Evolutionary conservation across 2,113 vertebrate species (phyloP), one percentile per base, ranked within the genome.

Genomic region (Corythoichthys intestinalis): DNA sequence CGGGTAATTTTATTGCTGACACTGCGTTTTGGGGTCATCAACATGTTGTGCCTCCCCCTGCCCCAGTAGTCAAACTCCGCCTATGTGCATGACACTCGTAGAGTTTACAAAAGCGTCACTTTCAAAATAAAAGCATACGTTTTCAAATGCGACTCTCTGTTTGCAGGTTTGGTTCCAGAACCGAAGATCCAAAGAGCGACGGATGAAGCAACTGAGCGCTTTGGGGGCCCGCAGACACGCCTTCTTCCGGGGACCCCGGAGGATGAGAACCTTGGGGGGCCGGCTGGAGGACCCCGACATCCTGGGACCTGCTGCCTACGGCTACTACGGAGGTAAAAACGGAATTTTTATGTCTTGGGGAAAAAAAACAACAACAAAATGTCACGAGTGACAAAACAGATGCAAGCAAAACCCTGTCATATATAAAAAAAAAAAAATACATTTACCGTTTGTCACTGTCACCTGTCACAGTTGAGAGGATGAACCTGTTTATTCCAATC

Each of bases 141-240:
- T 44, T 44, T 44, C 53, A 11, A 7, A 3, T 54, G 8, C 2
- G 8, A 1, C 9, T 34, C 2, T 34, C n/a, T 9, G 53, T 20
- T 13, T 12, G 52, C 78, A 90, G 89, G 87, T 90, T 15, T 90
- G 89, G 89, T 90, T 90, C 80, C 87, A 90, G 83, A 90, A 90
- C 82, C 77, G 89, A 70, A 50, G 96, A 74, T 98, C 96, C 83
- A 98, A 98, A 89, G 96, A 98, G 84, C 88, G 96, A 17, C 75
- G 96, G 17, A 98, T 98, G 96, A 98, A 97, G 75, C 96, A 98
- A 89, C 90, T 98, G 85, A 98, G 96, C 39, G 95, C 95, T 0
- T 91, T 98, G 60, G 95, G 96, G 0, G 95, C 95, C 13, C 90
- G 96, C 50, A 90, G 96, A 37, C 96, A 98, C 39, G 94, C 95